Evolutionary conservation across 2,797 vertebrate genomes (phyloP).

Genomic region (Microhierax caerulescens): DNA sequence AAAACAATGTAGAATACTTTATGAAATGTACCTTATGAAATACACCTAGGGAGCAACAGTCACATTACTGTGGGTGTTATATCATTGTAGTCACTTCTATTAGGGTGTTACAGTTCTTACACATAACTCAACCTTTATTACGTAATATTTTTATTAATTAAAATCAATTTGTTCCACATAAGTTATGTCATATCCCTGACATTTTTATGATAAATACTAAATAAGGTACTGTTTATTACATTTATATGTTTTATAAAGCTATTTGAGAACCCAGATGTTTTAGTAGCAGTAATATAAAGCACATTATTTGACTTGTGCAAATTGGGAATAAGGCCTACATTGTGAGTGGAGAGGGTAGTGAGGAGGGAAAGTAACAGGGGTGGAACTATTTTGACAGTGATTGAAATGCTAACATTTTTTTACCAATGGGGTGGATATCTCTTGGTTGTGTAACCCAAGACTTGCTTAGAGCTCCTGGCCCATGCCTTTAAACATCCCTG

Average conservation of each 20-base stretch:
- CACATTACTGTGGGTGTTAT: background rate
- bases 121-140: background rate
- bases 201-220: constrained; percentile 11
- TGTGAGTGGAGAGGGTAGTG: background rate
- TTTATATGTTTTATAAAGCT: background rate
- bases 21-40: background rate
- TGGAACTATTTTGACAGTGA: background rate
- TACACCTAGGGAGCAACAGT: background rate
- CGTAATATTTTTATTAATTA: background rate
- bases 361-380: background rate
- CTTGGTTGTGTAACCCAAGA: background rate
- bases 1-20: background rate
- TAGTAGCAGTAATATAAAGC: background rate
- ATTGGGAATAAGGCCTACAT: background rate
- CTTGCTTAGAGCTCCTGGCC: background rate
- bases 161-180: background rate
- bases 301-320: background rate
- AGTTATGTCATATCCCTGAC: background rate
- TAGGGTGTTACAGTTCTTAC: background rate
- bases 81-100: background rate
- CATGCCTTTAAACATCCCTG: background rate
- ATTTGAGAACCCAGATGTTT: background rate
- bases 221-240: background rate
- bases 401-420: background rate
- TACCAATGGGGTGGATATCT: background rate